Base-by-base conservation (phyloP, 2,888 invertebrate genomes). In the Andrena praecox region DNA sequence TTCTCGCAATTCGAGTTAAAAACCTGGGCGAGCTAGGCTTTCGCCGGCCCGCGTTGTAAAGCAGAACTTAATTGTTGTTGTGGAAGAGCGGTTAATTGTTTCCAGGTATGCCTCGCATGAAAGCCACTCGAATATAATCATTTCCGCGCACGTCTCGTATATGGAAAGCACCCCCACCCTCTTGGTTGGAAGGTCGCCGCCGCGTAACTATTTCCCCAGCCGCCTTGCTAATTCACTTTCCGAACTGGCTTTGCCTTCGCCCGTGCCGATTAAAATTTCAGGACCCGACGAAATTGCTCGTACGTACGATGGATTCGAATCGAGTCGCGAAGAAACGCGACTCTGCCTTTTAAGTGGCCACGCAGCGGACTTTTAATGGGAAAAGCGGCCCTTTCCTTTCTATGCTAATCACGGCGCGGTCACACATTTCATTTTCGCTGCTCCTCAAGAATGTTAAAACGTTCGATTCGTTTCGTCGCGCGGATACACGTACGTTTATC, bases 11-110 rank as follows among this genome's bases (percentile, higher is more conserved):
- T 12, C 8, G 42, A 54, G 10, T 33, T 8, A 8, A 42, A n/a
- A 54, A 54, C 16, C 16, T 2, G 33, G 5, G 52, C n/a, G 29
- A 29, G 24, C 68, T 24, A 54, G 10, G 27, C 7, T 24, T 27
- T 63, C 16, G n/a, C 16, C 52, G 54, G 20, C 1, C 35, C 24
- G 29, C 56, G n/a, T 20, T 29, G 29, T 8, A 59, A 63, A 77
- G 35, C n/a, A 64, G 48, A 84, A 69, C 75, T 76, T 85, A 72
- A 74, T 85, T 64, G 56, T 77, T 50, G 77, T 56, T 56, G 33
- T 48, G 77, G 69, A 81, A 59, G 54, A 29, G 42, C 54, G 66
- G 71, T 72, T 86, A 87, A 87, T 86, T 87, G 78, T 86, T 86
- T 82, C 77, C 16, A 68, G 66, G 81, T 84, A 79, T 66, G 70